Conservation (phyloP, 2,797 vertebrate species). For the Anguilla obscura region DNA sequence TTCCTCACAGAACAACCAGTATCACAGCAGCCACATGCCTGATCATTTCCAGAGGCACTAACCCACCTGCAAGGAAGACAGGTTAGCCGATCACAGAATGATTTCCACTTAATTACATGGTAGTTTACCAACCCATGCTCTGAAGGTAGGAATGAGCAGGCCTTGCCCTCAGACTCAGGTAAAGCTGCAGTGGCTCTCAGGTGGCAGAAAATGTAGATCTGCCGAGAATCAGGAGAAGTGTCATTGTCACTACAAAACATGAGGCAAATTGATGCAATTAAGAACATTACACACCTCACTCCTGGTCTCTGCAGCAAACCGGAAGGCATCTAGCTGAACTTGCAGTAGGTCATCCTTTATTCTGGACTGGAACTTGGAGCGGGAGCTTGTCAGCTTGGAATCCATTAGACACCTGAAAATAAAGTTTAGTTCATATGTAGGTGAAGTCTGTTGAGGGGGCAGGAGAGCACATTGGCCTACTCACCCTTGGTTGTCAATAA, state of each 20-base stretch:
- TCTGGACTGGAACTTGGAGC: slow-evolving; percentile 56
- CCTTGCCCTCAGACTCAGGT: slow-evolving; percentile 50
- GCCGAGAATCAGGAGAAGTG: slow-evolving; percentile 9
- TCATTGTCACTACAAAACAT: neutral
- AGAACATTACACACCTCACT: slow-evolving; percentile 49
- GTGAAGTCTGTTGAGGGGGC: neutral
- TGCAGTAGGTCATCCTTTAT: slow-evolving; percentile 49
- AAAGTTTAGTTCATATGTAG: slow-evolving; percentile 54
- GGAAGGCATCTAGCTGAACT: slow-evolving; percentile 69
- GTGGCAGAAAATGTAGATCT: slow-evolving; percentile 72
- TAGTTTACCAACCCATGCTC: neutral
- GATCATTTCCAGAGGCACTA: slow-evolving; percentile 54
- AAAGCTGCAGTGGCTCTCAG: slow-evolving; percentile 58
- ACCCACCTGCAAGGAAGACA: slow-evolving; percentile 55
- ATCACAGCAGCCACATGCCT: slow-evolving; percentile 58
- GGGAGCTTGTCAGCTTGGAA: slow-evolving; percentile 37
- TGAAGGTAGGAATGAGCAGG: slow-evolving; percentile 61
- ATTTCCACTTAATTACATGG: slow-evolving; percentile 35
- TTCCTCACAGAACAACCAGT: neutral
- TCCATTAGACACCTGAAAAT: slow-evolving; percentile 47
- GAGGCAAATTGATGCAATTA: too few species aligned
- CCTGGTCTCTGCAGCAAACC: slow-evolving; percentile 51
- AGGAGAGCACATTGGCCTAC: neutral
- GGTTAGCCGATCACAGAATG: neutral
- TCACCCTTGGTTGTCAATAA: slow-evolving; percentile 48